Base-by-base conservation (phyloP, 1,140 invertebrate genomes). In the Drosophila auraria region DNA sequence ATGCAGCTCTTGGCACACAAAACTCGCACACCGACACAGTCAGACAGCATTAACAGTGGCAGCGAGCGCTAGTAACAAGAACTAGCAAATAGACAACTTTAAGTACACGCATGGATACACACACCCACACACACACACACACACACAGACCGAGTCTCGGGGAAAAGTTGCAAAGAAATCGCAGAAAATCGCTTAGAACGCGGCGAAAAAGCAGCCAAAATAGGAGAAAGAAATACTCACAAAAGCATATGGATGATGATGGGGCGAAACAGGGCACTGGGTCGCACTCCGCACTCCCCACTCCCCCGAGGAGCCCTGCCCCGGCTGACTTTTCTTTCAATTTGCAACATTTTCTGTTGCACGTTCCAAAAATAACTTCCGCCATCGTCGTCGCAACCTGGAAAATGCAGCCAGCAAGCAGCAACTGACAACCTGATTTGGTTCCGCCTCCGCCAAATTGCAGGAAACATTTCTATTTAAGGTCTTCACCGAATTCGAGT, bases 361-460 rank as follows among this genome's bases (percentile, higher is more conserved):
- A 87, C 84, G 84, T 87, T 73, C 63, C 84, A 89, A 84, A 89
- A 89, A 84, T 89, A 89, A 89, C 83, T 87, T 87, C 83, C 83
- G 83, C 83, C 72, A 61, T 75, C 5, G 72, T 17, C 61, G 36
- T 64, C 53, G 51, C 42, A 36, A 36, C 27, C 11, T 65, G 25
- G 53, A 33, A 56, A 56, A 17, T 59, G 38, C 58, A 60, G 14
- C 38, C 40, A 38, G 49, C 47, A 61, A 62, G 30, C 20, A 33
- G 65, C 45, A 70, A 72, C 70, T 53, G 59, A 72, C 74, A 50
- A 75, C 65, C 70, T 82, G 83, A 87, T 84, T 89, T 89, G 68
- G 71, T 77, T 76, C 79, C 66, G 75, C 65, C 65, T 77, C 60
- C 50, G 73, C 77, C 56, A 89, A 87, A 87, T 87, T 87, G 81